A percentile compares a stretch with the other conserved stretches of the same genome.
phyloP scores from a whole-genome alignment of 2,888 invertebrate genomes.

The Tenodera sinensis region DNA sequence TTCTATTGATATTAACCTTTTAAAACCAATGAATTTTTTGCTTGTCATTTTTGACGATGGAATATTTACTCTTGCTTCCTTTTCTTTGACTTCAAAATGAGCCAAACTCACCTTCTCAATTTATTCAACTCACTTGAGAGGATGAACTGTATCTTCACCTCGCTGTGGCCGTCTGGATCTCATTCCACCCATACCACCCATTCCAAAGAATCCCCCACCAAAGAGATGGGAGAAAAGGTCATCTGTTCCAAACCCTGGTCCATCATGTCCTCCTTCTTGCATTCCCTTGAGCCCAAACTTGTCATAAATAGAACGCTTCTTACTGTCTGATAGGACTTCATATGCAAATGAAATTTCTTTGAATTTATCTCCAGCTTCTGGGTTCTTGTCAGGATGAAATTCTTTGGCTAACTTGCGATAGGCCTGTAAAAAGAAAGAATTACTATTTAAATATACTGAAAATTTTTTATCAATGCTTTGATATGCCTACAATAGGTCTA shows the following conservation, averaged over 20 bases:
- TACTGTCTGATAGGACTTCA: conserved; percentile 85
- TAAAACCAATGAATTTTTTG: no score
- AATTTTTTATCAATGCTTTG: no score
- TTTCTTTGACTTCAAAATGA: neutral
- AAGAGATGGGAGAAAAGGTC: conserved; percentile 68
- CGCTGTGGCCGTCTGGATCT: conserved; percentile 52
- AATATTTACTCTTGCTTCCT: no score
- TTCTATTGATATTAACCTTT: no score
- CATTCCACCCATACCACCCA: conserved; percentile 48
- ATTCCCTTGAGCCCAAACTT: conserved; percentile 82
- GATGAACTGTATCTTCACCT: conserved; percentile 81
- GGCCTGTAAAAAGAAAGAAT: conserved; percentile 57
- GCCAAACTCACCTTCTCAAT: neutral
- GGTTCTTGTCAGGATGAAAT: conserved; percentile 88
- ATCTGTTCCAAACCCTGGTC: conserved; percentile 54
- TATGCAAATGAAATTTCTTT: conserved; percentile 96
- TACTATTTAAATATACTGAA: no score
- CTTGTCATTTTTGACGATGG: no score
- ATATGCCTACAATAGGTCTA: no score
- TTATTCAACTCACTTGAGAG: conserved; percentile 56
- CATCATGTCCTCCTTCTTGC: conserved; percentile 69
- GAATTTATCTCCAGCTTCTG: conserved; percentile 86
- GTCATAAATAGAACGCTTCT: conserved; percentile 83
- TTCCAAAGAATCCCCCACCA: conserved; percentile 61
- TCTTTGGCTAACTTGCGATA: conserved; percentile 90